phyloP scores from a whole-genome alignment of 1,140 invertebrate genomes.

The Drosophila auraria region DNA sequence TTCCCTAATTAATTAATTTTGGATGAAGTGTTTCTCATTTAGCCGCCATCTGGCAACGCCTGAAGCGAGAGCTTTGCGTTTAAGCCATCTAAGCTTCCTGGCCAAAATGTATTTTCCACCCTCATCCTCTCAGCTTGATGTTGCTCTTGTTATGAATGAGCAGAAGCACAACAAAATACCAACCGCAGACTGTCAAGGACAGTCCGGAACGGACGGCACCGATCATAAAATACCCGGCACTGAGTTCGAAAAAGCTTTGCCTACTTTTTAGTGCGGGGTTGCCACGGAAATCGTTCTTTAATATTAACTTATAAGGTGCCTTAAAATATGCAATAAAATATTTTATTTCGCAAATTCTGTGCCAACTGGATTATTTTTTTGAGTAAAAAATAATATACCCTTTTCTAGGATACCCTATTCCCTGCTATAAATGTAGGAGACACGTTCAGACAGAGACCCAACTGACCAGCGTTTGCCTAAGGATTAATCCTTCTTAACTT shows the following conservation, averaged over 20 bases:
- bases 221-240: constrained; percentile 5
- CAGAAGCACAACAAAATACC: constrained; percentile 75
- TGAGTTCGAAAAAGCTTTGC: constrained; percentile 1
- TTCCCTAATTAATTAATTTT: constrained; percentile 49
- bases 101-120: constrained; percentile 7
- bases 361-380: too few species aligned
- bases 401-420: neutral
- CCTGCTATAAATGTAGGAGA: neutral
- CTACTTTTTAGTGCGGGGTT: neutral
- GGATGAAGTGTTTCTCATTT: neutral
- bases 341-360: too few species aligned
- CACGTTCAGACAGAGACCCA: neutral
- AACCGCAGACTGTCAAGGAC: constrained; percentile 70
- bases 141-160: constrained; percentile 78
- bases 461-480: constrained; percentile 31
- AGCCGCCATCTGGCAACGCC: constrained; percentile 43
- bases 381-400: too few species aligned
- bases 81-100: constrained; percentile 40
- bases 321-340: too few species aligned
- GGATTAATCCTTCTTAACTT: constrained; percentile 43
- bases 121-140: constrained; percentile 4
- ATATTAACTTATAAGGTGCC: neutral
- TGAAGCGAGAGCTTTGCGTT: constrained; percentile 24
- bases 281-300: neutral
- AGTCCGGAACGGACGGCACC: constrained; percentile 8